These are phyloP conservation scores for Diadegma fenestrale DNA, from an alignment of 2,888 invertebrate genomes.

Conservation along the genomic window DNA sequence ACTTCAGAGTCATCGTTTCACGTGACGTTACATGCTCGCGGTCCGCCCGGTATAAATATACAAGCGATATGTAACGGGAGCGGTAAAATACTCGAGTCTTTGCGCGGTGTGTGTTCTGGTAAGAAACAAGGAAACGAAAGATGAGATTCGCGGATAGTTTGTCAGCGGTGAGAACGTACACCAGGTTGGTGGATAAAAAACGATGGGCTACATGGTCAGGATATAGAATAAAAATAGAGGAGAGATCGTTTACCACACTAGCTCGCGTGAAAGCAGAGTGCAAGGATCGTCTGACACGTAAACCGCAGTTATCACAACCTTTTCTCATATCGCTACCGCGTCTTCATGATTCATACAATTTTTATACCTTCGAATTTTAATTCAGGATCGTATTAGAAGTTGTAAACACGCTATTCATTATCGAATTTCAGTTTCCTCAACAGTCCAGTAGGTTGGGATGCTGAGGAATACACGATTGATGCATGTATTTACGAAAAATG, in stretches of 20 bases:
- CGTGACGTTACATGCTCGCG: background rate
- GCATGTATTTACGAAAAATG: no score
- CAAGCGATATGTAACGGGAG: background rate
- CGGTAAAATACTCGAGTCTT: slow-evolving; percentile 58
- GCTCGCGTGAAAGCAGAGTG: slow-evolving; percentile 47
- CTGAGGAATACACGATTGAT: no score
- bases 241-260: slow-evolving; percentile 64
- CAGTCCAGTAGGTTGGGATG: no score
- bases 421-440: no score
- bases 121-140: slow-evolving; percentile 66
- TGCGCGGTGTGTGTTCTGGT: slow-evolving; percentile 33
- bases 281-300: slow-evolving; percentile 66
- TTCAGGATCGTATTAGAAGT: background rate
- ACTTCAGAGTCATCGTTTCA: no score
- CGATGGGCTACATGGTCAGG: slow-evolving; percentile 24
- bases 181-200: slow-evolving; percentile 9
- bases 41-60: slow-evolving; percentile 15
- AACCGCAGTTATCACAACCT: slow-evolving; percentile 71
- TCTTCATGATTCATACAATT: slow-evolving; percentile 32
- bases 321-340: slow-evolving; percentile 47
- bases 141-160: slow-evolving; percentile 58
- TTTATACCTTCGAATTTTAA: slow-evolving; percentile 20
- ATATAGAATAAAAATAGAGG: slow-evolving; percentile 13
- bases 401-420: no score
- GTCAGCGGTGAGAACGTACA: slow-evolving; percentile 32